Base-by-base conservation (phyloP, 2,888 invertebrate species). In the Cerastis rubricosa region DNA sequence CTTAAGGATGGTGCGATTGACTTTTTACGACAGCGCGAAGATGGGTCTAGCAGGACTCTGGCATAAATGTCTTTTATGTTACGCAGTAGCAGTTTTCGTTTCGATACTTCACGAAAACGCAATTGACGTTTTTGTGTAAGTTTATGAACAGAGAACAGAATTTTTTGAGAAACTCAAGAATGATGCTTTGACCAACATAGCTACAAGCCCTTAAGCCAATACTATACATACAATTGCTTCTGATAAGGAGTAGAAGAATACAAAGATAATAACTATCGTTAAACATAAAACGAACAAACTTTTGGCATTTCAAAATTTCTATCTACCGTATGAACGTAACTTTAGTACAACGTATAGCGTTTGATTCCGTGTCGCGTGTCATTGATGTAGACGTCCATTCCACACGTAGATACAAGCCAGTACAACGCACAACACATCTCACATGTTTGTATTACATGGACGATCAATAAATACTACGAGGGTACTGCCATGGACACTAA, bases 301-400 rank as follows among this genome's bases (percentile, higher is more conserved):
- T 5, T 2, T 2, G 0, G 17, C 45, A 22, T 57, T 19, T 19
- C 3, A 14, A 59, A 54, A 47, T 45, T 12, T n/a, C 0, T 0
- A 25, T 51, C 11, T 1, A 47, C 12, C 14, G 25, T 79, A 76
- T 88, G 59, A 67, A 69, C 76, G 22, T 35, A 35, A 3, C 79
- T 61, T 86, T 85, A 88, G 35, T 14, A 54, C 47, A 74, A 70
- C 69, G 72, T 61, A 80, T 69, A 77, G 76, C 80, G 80, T 88
- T 88, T 83, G 85, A 88, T 86, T 87, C 78, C 86, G 85, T 89
- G 90, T 91, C 85, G 88, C 88, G 86, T 91, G 90, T 91, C 89
- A 90, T 88, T 90, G 90, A 88, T 90, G 90, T 92, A 90, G 88
- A 89, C 79, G 88, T 89, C 87, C 85, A 89, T 91, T 90, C 84